Evolutionary conservation across 2,888 invertebrate species (phyloP).

Genomic region (Gymnosoma rotundatum): DNA sequence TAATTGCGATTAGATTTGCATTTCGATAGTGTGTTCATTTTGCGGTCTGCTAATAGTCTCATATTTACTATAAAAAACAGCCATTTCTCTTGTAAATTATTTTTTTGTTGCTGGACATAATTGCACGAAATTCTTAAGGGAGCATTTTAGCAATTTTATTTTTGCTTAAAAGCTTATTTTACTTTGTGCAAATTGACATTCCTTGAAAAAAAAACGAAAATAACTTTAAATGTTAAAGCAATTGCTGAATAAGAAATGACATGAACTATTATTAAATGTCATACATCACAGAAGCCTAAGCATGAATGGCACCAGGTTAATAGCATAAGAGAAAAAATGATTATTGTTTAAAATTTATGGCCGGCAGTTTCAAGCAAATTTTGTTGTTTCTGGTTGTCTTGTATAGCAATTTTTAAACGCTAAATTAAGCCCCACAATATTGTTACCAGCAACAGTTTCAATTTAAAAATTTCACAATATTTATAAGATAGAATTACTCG

Average conservation of each 20-base stretch:
- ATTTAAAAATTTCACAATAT: too few relatives aligned
- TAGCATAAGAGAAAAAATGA: too few relatives aligned
- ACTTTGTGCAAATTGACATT: conserved; percentile 62
- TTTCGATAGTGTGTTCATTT: conserved; percentile 67
- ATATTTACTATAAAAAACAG: conserved; percentile 33
- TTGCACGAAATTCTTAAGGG: conserved; percentile 60
- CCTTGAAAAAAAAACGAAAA: conserved; percentile 32
- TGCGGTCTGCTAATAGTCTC: conserved; percentile 50
- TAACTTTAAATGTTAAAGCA: conserved; percentile 36
- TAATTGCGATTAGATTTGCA: conserved; percentile 77
- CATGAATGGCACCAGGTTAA: background rate
- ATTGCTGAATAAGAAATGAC: conserved; percentile 15
- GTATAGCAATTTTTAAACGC: too few relatives aligned
- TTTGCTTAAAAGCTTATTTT: conserved; percentile 35
- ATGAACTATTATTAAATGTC: conserved; percentile 27
- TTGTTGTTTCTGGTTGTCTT: too few relatives aligned
- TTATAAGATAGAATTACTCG: too few relatives aligned
- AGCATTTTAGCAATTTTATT: conserved; percentile 32
- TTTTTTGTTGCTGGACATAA: conserved; percentile 55
- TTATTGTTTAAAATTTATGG: too few relatives aligned
- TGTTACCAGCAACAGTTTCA: too few relatives aligned
- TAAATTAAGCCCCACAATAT: too few relatives aligned
- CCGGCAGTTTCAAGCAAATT: too few relatives aligned
- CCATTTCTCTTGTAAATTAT: conserved; percentile 3
- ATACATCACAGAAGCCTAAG: background rate